Conservation (phyloP, 2,113 vertebrate species). For the Orthonyx spaldingii region DNA sequence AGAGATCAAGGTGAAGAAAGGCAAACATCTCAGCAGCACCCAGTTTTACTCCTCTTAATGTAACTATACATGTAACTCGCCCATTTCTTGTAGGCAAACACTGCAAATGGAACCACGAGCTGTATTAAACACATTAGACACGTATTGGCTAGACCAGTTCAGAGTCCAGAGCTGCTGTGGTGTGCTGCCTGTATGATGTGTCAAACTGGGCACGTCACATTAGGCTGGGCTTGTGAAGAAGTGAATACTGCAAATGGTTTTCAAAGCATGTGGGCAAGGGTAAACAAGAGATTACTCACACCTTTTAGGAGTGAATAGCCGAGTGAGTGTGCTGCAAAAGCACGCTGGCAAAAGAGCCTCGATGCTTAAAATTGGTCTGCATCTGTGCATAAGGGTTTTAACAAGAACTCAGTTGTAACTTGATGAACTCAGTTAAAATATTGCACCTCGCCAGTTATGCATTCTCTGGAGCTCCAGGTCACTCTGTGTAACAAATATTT, state of each 20-base stretch:
- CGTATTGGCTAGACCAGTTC: not conserved
- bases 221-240: not conserved
- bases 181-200: not conserved
- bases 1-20: not conserved
- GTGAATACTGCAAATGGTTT: not conserved
- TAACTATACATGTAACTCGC: not conserved
- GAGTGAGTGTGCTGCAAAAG: not conserved
- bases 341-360: not conserved
- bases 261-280: not conserved
- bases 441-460: not conserved
- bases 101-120: not conserved
- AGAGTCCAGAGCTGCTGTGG: not conserved
- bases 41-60: not conserved
- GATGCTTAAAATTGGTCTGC: not conserved
- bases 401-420: not conserved
- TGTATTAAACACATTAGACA: not conserved
- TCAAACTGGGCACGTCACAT: not conserved
- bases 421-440: not conserved
- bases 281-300: conserved; percentile 27
- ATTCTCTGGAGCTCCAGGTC: not conserved
- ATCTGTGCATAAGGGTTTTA: not conserved
- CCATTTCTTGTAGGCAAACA: not conserved
- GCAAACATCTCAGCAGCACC: not conserved
- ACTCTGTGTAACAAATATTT: not conserved
- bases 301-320: not conserved